Conservation (phyloP, 2,888 invertebrate species). For the Strigamia maritima region DNA sequence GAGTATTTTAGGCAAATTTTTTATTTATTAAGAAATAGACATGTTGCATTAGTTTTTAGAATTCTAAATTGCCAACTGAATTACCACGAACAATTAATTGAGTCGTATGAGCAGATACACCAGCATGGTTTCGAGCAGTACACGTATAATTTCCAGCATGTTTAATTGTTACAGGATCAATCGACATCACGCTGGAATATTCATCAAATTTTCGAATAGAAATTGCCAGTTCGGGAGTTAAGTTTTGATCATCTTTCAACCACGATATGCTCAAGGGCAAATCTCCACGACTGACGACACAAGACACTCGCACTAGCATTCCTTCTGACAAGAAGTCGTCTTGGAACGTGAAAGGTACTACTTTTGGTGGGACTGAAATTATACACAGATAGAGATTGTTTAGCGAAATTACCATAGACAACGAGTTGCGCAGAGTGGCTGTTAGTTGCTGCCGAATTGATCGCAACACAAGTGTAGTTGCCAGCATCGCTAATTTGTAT, state of each 20-base stretch:
- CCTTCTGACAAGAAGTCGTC: constrained; percentile 40
- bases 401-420: background rate
- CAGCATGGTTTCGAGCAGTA: constrained; percentile 39
- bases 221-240: constrained; percentile 35
- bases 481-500: constrained; percentile 43
- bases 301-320: constrained; percentile 40
- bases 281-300: constrained; percentile 40
- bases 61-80: constrained; percentile 17
- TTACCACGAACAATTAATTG: constrained; percentile 41
- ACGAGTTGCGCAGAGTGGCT: constrained; percentile 38
- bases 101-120: constrained; percentile 36
- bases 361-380: constrained; percentile 41
- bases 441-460: constrained; percentile 38
- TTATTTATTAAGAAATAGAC: too few species aligned
- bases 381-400: background rate
- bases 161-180: constrained; percentile 36
- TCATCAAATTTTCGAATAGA: constrained; percentile 38
- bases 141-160: constrained; percentile 41
- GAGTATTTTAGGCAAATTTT: background rate
- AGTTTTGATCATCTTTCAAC: constrained; percentile 38
- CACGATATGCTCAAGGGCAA: constrained; percentile 39
- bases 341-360: constrained; percentile 40
- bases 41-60: too few species aligned
- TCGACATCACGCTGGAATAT: constrained; percentile 39
- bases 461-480: constrained; percentile 42